Conservation (phyloP, 2,797 vertebrate genomes). For the Hippoglossus hippoglossus region DNA sequence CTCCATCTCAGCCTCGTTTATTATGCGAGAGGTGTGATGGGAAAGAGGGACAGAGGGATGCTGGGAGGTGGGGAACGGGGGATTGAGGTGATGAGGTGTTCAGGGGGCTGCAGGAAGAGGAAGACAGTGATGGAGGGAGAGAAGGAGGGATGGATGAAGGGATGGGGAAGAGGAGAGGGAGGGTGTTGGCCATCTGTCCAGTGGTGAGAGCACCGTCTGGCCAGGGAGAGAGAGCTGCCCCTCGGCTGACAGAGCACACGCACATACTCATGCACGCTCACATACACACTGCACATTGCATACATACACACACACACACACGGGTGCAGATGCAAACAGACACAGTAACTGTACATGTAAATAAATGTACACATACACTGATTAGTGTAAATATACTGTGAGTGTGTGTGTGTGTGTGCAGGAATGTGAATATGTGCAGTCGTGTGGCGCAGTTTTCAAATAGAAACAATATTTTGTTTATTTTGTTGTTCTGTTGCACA, state of each 20-base stretch:
- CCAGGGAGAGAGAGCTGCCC: constrained; percentile 71
- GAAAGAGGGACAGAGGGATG: constrained; percentile 61
- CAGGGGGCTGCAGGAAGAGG: constrained; percentile 53
- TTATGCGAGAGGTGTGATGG: constrained; percentile 54
- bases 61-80: constrained; percentile 66
- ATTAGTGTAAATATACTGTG: background rate
- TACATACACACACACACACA: background rate
- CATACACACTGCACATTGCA: background rate
- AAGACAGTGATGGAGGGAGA: constrained; percentile 62
- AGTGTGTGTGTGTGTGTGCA: background rate
- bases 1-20: constrained; percentile 47
- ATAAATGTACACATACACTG: background rate
- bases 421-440: background rate
- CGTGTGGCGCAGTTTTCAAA: too few species aligned
- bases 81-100: constrained; percentile 72
- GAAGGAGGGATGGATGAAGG: constrained; percentile 63
- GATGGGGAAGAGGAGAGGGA: constrained; percentile 67
- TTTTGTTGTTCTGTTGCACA: too few species aligned
- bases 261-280: constrained; percentile 2
- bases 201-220: constrained; percentile 87
- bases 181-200: constrained; percentile 87
- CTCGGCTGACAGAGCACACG: constrained; percentile 67
- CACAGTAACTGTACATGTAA: background rate
- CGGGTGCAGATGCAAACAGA: constrained; percentile 24
- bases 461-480: too few species aligned